Conservation (phyloP, 2,888 invertebrate species). For the Lampropteryx suffumata region DNA sequence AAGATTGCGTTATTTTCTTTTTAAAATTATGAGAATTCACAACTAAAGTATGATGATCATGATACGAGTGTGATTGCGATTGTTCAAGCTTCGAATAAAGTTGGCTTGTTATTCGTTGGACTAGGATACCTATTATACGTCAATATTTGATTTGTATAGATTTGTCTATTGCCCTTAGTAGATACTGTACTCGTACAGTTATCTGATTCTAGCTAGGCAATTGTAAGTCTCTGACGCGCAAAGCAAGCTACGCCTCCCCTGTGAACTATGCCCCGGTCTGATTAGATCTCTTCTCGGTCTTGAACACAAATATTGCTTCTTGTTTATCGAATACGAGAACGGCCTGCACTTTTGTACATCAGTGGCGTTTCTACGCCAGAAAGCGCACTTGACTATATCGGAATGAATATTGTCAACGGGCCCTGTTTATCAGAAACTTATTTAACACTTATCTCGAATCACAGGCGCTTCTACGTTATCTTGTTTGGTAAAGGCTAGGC, state of each 20-base stretch:
- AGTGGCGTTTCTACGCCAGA: not conserved
- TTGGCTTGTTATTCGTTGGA: too few relatives aligned
- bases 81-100: too few relatives aligned
- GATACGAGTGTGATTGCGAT: too few relatives aligned
- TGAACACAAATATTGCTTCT: slow-evolving; percentile 9
- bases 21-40: too few relatives aligned
- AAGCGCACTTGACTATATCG: slow-evolving; percentile 3
- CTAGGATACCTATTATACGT: too few relatives aligned
- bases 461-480: slow-evolving; percentile 67
- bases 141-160: too few relatives aligned
- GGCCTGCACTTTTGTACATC: slow-evolving; percentile 5
- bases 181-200: too few relatives aligned
- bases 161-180: too few relatives aligned
- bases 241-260: slow-evolving; percentile 10
- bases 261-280: slow-evolving; percentile 25
- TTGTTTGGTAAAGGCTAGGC: slow-evolving; percentile 62
- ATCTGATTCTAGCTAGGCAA: not conserved
- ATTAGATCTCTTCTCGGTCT: slow-evolving; percentile 18
- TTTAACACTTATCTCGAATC: slow-evolving; percentile 63
- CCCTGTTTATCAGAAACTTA: slow-evolving; percentile 66
- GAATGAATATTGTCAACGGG: slow-evolving; percentile 65
- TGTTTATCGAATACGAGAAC: slow-evolving; percentile 10
- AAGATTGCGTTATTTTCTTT: too few relatives aligned
- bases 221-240: slow-evolving; percentile 16
- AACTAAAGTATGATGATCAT: too few relatives aligned